These are phyloP conservation scores for Hesperia comma DNA, from an alignment of 2,888 invertebrate genomes.

Conservation along the genomic window DNA sequence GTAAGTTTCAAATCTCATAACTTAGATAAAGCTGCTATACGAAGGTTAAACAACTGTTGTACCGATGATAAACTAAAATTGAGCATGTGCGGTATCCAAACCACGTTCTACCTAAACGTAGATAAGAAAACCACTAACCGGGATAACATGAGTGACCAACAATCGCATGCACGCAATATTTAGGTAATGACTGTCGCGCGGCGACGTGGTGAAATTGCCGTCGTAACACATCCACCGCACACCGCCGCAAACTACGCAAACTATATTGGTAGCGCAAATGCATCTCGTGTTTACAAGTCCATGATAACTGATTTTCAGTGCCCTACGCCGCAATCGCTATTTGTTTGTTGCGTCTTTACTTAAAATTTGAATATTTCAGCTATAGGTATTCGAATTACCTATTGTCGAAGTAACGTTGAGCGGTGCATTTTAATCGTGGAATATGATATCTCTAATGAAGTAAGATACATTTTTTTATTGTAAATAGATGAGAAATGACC, in stretches of 20 bases:
- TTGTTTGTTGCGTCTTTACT: not conserved
- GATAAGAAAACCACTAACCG: not conserved
- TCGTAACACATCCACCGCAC: constrained; percentile 67
- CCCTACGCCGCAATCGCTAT: not conserved
- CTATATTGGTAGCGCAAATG: constrained; percentile 66
- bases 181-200: constrained; percentile 48
- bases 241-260: constrained; percentile 61
- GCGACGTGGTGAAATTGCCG: constrained; percentile 61
- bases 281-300: constrained; percentile 41
- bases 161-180: constrained; percentile 45
- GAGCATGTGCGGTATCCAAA: too few species aligned
- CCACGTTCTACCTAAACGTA: not conserved
- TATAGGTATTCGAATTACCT: too few species aligned
- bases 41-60: too few species aligned
- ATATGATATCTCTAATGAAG: not conserved
- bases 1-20: too few species aligned
- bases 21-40: too few species aligned
- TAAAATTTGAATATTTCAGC: too few species aligned
- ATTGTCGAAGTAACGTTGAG: too few species aligned
- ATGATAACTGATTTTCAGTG: not conserved
- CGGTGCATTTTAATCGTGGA: too few species aligned
- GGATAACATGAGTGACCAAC: constrained; percentile 35
- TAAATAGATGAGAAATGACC: too few species aligned
- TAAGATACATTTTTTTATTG: too few species aligned
- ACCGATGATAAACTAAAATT: too few species aligned